A percentile compares a stretch with the other conserved stretches of the same genome.
These are phyloP conservation scores for Heliconius ismenius DNA, from an alignment of 2,888 invertebrate genomes.

Conservation along the genomic window DNA sequence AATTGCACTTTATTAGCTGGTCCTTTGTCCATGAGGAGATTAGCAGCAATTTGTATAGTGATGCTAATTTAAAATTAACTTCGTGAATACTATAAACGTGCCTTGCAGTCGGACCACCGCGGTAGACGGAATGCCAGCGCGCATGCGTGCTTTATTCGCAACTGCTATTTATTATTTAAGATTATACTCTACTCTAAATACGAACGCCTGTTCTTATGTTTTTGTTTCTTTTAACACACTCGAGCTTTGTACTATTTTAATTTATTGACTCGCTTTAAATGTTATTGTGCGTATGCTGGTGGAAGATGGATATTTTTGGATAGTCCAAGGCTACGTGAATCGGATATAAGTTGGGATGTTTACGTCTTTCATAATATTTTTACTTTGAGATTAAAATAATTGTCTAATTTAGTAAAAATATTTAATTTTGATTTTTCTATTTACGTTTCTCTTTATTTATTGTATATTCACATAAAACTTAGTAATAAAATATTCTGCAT, in stretches of 20 bases:
- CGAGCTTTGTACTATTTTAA: constrained; percentile 29
- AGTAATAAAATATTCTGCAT: background rate
- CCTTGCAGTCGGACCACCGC: constrained; percentile 70
- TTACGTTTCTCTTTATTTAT: background rate
- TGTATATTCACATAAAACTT: background rate
- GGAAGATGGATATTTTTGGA: background rate
- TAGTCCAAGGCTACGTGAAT: background rate
- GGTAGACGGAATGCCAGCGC: constrained; percentile 48
- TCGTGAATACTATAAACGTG: constrained; percentile 78
- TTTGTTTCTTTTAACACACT: constrained; percentile 28
- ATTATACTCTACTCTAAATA: constrained; percentile 49
- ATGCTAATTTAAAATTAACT: constrained; percentile 80
- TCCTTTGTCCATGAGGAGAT: constrained; percentile 61
- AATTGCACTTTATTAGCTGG: constrained; percentile 52
- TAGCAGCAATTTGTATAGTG: constrained; percentile 69
- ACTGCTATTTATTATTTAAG: constrained; percentile 53
- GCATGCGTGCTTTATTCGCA: constrained; percentile 52
- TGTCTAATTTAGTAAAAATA: too few relatives aligned
- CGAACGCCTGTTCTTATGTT: constrained; percentile 34
- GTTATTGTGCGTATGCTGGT: background rate
- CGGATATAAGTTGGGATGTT: background rate
- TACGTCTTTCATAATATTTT: background rate
- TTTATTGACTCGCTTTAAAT: constrained; percentile 16
- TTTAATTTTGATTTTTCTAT: background rate
- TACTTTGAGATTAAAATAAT: background rate